Evolutionary conservation across 2,797 vertebrate species (phyloP).

Genomic region (Spinibarbus caldwelli): DNA sequence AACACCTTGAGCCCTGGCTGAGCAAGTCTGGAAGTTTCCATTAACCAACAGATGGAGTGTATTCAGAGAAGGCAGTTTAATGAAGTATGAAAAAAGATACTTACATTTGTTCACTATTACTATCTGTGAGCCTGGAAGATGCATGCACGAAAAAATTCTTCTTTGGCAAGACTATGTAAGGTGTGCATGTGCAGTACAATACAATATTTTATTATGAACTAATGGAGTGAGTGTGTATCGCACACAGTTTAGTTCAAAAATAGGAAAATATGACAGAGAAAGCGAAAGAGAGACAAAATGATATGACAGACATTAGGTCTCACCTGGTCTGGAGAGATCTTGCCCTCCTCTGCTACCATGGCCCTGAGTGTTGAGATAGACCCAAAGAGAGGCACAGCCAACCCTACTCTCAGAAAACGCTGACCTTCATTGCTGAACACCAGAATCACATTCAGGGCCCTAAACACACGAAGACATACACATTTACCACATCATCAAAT

Average conservation of each 20-base stretch:
- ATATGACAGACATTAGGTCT: constrained; percentile 4
- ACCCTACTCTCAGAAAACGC: constrained; percentile 85
- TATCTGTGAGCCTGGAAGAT: neutral
- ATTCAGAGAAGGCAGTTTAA: constrained; percentile 20
- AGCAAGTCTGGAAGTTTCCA: constrained; percentile 14
- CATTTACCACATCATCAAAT: neutral
- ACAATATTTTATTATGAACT: too few species aligned
- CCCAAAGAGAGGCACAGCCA: constrained; percentile 87
- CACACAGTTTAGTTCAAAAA: neutral
- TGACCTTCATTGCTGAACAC: constrained; percentile 86
- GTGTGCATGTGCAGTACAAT: neutral
- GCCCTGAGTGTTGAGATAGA: constrained; percentile 82
- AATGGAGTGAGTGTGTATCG: neutral
- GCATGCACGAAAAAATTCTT: neutral
- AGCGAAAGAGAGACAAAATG: neutral
- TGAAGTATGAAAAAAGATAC: constrained; percentile 3
- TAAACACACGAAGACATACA: constrained; percentile 61
- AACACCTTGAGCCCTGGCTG: constrained; percentile 3
- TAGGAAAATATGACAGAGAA: neutral
- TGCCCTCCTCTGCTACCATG: constrained; percentile 88
- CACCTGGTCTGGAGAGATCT: constrained; percentile 85
- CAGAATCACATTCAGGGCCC: constrained; percentile 88
- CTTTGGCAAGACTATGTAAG: neutral
- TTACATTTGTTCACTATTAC: neutral
- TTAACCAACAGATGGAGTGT: neutral